Conservation (phyloP, 2,797 vertebrate genomes). For the Darevskia nairensis region DNA sequence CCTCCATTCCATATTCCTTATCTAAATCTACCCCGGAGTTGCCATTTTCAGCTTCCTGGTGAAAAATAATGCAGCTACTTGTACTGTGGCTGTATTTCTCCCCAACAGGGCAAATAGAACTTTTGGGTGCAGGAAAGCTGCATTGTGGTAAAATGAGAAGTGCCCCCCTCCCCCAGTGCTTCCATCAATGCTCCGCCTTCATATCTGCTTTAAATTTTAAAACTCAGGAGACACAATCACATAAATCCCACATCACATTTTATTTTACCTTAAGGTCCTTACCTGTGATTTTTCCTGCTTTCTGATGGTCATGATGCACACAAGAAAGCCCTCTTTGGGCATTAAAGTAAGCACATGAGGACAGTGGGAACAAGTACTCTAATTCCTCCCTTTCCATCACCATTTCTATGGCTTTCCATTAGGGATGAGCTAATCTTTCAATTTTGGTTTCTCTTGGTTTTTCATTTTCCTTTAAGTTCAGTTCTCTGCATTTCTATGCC, state of each 20-base stretch:
- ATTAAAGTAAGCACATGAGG: too few species aligned
- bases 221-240: neutral
- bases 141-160: neutral
- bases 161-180: neutral
- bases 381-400: neutral
- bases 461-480: too few species aligned
- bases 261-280: neutral
- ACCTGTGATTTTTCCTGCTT: neutral
- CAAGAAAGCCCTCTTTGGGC: too few species aligned
- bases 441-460: neutral
- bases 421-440: too few species aligned
- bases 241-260: neutral
- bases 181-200: neutral
- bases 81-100: neutral
- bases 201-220: neutral
- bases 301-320: too few species aligned
- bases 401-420: too few species aligned
- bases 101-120: neutral
- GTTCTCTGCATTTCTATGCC: too few species aligned
- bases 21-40: neutral
- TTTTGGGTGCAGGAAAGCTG: neutral
- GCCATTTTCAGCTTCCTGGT: neutral
- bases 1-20: too few species aligned
- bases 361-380: too few species aligned
- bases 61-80: neutral